These are phyloP conservation scores for Heterotilapia buettikoferi DNA, from an alignment of 2,113 vertebrate genomes.

Conservation along the genomic window DNA sequence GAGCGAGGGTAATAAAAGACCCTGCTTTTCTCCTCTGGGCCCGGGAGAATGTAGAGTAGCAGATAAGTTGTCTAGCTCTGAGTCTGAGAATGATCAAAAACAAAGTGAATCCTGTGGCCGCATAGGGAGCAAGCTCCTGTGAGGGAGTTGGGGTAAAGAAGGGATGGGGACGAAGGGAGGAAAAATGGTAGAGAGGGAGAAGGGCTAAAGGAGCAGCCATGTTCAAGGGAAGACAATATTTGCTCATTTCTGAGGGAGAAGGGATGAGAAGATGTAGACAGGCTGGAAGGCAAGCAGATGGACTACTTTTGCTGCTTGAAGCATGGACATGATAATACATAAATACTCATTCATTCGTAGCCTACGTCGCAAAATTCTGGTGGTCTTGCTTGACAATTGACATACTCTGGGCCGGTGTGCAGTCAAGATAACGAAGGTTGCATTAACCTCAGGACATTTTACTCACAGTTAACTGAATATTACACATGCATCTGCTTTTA, in stretches of 20 bases:
- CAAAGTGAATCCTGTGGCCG: conserved; percentile 58
- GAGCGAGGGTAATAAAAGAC: conserved; percentile 58
- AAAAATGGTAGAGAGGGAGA: not conserved
- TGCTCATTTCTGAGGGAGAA: conserved; percentile 16
- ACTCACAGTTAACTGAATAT: not conserved
- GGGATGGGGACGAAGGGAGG: not conserved
- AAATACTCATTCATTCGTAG: not conserved
- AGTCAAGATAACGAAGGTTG: conserved; percentile 17
- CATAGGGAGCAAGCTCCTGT: conserved; percentile 48
- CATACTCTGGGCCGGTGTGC: conserved; percentile 9
- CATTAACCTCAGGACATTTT: not conserved
- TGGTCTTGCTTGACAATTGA: conserved; percentile 7
- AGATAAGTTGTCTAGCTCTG: conserved; percentile 64
- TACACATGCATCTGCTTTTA: not conserved
- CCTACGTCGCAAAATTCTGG: not conserved
- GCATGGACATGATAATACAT: not conserved
- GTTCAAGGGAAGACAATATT: conserved; percentile 29
- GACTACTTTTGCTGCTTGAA: not conserved
- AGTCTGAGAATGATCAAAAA: conserved; percentile 68
- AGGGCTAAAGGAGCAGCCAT: conserved; percentile 1
- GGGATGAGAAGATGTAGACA: not conserved
- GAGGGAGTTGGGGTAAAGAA: not conserved
- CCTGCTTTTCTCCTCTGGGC: conserved; percentile 55
- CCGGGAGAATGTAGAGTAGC: conserved; percentile 53
- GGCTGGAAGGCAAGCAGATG: not conserved